Evolutionary conservation across 2,113 vertebrate species (phyloP).

Genomic region (Geococcyx californianus): DNA sequence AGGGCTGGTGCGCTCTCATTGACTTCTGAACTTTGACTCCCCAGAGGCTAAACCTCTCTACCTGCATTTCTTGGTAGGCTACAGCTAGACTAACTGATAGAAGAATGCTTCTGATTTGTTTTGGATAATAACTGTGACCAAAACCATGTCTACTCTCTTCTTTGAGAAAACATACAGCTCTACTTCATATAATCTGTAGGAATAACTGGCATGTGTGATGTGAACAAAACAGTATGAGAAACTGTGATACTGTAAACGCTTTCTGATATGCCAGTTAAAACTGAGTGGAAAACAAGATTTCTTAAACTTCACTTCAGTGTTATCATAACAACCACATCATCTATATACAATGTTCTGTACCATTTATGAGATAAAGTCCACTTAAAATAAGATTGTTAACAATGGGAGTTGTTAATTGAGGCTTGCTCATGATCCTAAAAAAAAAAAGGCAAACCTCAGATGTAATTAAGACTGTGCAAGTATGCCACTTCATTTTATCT

Average conservation of each 20-base stretch:
- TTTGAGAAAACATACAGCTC: no score
- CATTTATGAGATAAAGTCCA: fast-evolving
- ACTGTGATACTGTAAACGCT: conserved; percentile 77
- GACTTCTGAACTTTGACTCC: neutral
- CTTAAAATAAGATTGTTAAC: neutral
- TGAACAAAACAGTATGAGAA: conserved; percentile 69
- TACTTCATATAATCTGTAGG: fast-evolving
- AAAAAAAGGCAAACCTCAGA: neutral
- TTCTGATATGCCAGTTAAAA: conserved; percentile 73
- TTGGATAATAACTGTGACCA: neutral
- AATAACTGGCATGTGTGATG: conserved; percentile 65
- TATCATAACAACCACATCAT: neutral
- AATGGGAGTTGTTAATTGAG: neutral
- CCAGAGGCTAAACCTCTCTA: neutral
- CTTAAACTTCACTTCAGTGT: fast-evolving
- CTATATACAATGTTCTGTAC: fast-evolving
- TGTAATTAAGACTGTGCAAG: neutral
- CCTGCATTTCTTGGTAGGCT: neutral
- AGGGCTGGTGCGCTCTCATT: neutral
- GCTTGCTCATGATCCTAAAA: neutral
- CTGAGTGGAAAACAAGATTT: neutral
- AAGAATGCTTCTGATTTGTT: neutral
- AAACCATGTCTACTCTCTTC: fast-evolving
- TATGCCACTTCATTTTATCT: neutral
- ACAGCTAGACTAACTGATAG: neutral